Base-by-base conservation (phyloP, 2,797 vertebrate species). In the Oryzias dopingdopingensis region DNA sequence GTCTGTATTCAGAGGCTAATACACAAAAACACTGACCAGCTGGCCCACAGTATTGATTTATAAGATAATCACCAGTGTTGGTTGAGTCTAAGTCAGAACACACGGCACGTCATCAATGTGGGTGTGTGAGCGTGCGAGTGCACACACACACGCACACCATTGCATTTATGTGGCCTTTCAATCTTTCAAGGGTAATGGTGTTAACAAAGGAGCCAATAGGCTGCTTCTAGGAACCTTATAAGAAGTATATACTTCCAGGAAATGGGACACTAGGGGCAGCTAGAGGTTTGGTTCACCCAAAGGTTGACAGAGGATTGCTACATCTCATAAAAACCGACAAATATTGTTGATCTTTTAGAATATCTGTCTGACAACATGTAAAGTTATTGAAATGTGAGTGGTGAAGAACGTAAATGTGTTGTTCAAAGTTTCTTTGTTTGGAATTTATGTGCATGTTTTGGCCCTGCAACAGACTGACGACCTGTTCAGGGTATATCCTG, bases 1-100 rank as follows among this genome's bases (percentile, higher is more conserved):
- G 89, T 90, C 88, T 54, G 56, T 80, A 80, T 85, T 83, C 80
- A 61, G 72, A 76, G 76, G 80, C 86, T 88, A 88, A 90, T 85
- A 83, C 67, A 73, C 12, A 80, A 88, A 90, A 88, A 91, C 89
- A 83, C 74, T 88, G 82, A 76, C 90, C 90, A 92, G 89, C 88
- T 89, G 85, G 86, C 86, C 86, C 65, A 29, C 68, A 70, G 63
- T 87, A 90, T 89, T 86, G 89, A 90, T 89, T 90, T 88, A 89
- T 86, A 75, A 77, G 83, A 87, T 83, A 86, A 89, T 89, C 86
- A 80, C 69, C 76, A 88, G 83, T 79, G 67, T 70, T 80, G 78
- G 79, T 81, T 81, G 81, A 79, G 75, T 79, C 79, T 62, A 79
- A 85, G 86, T 82, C 81, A 73, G 84, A 68, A 64, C 71, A 60